A percentile compares a stretch with the other conserved stretches of the same genome.
Evolutionary conservation across 2,797 vertebrate genomes (phyloP).

Genomic region (Helostoma temminkii): DNA sequence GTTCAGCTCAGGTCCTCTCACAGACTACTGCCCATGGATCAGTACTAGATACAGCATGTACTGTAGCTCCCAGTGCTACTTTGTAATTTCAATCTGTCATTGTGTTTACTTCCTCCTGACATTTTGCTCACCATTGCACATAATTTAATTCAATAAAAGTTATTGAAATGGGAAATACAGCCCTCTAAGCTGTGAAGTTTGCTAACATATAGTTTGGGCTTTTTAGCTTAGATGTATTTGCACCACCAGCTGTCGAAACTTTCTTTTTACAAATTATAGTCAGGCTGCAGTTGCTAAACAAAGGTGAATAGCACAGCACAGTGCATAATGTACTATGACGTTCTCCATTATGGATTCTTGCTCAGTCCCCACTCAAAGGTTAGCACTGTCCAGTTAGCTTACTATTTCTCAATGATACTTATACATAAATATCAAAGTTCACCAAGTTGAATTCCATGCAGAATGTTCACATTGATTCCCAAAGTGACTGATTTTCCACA

Average conservation of each 20-base stretch:
- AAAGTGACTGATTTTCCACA: too few relatives aligned
- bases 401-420: background rate
- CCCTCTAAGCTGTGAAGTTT: background rate
- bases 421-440: too few relatives aligned
- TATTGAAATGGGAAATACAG: background rate
- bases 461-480: background rate
- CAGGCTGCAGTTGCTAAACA: background rate
- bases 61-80: too few relatives aligned
- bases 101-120: background rate
- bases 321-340: background rate
- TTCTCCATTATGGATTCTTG: background rate
- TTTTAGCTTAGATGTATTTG: background rate
- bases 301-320: background rate
- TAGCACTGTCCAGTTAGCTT: background rate
- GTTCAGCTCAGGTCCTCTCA: constrained; percentile 16
- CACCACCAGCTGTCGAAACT: background rate
- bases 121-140: background rate
- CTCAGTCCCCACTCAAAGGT: background rate
- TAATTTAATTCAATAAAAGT: background rate
- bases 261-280: too few relatives aligned
- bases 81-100: too few relatives aligned
- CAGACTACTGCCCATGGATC: background rate
- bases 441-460: background rate
- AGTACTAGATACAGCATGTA: background rate
- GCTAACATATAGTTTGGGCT: too few relatives aligned